Evolutionary conservation across 2,888 invertebrate genomes (phyloP), one percentile per base, ranked within the genome.

Genomic region (Theretra japonica): DNA sequence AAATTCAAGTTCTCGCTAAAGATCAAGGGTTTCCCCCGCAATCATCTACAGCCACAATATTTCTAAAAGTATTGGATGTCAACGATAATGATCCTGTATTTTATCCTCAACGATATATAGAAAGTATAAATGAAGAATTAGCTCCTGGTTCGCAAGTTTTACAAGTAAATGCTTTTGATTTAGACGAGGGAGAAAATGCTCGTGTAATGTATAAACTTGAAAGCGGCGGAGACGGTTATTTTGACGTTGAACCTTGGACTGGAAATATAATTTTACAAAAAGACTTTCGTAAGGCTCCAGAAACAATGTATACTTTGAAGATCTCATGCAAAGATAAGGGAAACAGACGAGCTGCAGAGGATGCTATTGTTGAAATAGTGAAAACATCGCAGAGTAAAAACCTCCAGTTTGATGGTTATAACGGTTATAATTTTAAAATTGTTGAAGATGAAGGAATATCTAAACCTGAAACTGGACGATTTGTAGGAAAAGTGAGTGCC

Each of bases 41-140:
- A 86, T 98, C 98, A 23, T 98, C 99, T 8, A 98, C 98, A 0
- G 98, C 98, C 11, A 97, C 98, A 0, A 96, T 99, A 70, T 95
- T 96, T 82, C 90, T 99, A 7, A 96, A 95, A 77, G 96, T 99
- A 23, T 94, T 96, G 74, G 99, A 99, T 90, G 96, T 98, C 19
- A 99, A 99, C 89, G 99, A 99, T 90, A 99, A 99, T 88, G 96
- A 96, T 80, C 99, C 99, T 0, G 96, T 96, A 82, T 99, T 99
- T 93, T 99, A 99, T 92, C 99, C 99, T 0, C 96, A 96, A 85
- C 96, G 96, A 83, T 99, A 99, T 89, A 97, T 98, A 85, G 95
- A 97, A 79, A 95, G 96, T 60, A 94, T 98, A 60, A 94, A 96
- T 53, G 97, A 97, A 81, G 96, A 97, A 84, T 90, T 96, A 53